phyloP scores from a whole-genome alignment of 2,888 invertebrate genomes.

The Nomada ferruginata region DNA sequence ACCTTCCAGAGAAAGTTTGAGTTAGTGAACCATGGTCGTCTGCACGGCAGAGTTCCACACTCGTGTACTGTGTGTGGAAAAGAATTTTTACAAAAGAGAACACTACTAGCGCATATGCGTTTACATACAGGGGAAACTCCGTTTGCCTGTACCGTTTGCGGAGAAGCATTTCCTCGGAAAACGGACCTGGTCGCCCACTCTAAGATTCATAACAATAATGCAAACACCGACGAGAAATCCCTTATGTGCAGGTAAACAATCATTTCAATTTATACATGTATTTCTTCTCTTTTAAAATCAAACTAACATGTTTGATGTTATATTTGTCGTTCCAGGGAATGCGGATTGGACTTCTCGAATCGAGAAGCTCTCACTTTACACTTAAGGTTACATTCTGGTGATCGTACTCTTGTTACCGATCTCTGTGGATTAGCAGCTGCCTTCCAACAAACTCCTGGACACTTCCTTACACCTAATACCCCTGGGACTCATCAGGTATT shows the following conservation, averaged over 20 bases:
- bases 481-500: slow-evolving; percentile 82
- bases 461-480: slow-evolving; percentile 85
- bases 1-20: slow-evolving; percentile 94
- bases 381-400: slow-evolving; percentile 92
- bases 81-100: slow-evolving; percentile 93
- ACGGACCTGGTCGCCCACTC: slow-evolving; percentile 89
- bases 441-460: slow-evolving; percentile 88
- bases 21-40: slow-evolving; percentile 92
- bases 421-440: slow-evolving; percentile 92
- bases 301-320: background rate
- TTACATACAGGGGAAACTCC: slow-evolving; percentile 91
- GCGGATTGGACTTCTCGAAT: slow-evolving; percentile 88
- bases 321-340: slow-evolving; percentile 84
- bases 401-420: slow-evolving; percentile 92
- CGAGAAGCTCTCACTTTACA: slow-evolving; percentile 92
- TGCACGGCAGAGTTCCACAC: slow-evolving; percentile 92
- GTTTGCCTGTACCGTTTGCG: slow-evolving; percentile 90
- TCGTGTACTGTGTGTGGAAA: slow-evolving; percentile 93
- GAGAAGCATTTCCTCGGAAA: slow-evolving; percentile 91
- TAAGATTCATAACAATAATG: slow-evolving; percentile 84
- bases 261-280: no score
- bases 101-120: slow-evolving; percentile 92
- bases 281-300: background rate
- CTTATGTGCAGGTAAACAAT: slow-evolving; percentile 84
- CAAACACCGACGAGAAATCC: slow-evolving; percentile 82